Evolutionary conservation across 2,113 vertebrate species (phyloP).

Genomic region (Nannospalax galili): DNA sequence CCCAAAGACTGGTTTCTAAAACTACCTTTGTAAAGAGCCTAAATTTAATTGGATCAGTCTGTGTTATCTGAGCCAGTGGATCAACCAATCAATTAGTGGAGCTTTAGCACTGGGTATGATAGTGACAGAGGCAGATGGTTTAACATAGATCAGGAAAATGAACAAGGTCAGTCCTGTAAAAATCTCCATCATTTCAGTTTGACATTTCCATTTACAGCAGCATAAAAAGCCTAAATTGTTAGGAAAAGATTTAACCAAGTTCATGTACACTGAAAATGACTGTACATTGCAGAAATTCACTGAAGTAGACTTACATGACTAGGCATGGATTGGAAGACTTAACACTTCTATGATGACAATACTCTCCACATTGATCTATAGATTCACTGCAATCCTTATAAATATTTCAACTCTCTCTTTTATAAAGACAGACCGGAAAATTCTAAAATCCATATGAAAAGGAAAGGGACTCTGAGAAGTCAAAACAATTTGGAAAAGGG

Average conservation of each 20-base stretch:
- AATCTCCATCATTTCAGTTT: background rate
- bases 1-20: background rate
- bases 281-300: too few relatives aligned
- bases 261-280: too few relatives aligned
- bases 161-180: background rate
- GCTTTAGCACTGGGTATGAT: background rate
- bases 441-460: background rate
- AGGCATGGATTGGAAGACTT: too few relatives aligned
- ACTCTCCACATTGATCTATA: background rate
- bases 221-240: too few relatives aligned
- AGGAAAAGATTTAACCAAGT: too few relatives aligned
- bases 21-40: background rate
- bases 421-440: background rate
- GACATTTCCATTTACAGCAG: background rate
- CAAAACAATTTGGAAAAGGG: too few relatives aligned
- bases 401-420: background rate
- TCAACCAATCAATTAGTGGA: background rate
- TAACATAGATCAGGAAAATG: background rate
- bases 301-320: too few relatives aligned
- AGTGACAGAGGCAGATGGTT: background rate
- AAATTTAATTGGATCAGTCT: background rate
- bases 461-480: too few relatives aligned
- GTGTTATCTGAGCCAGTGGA: background rate
- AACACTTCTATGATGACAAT: too few relatives aligned
- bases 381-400: background rate